A percentile compares a stretch with the other conserved stretches of the same genome.
phyloP scores from a whole-genome alignment of 2,797 vertebrate species.

The Pseudopleuronectes americanus region DNA sequence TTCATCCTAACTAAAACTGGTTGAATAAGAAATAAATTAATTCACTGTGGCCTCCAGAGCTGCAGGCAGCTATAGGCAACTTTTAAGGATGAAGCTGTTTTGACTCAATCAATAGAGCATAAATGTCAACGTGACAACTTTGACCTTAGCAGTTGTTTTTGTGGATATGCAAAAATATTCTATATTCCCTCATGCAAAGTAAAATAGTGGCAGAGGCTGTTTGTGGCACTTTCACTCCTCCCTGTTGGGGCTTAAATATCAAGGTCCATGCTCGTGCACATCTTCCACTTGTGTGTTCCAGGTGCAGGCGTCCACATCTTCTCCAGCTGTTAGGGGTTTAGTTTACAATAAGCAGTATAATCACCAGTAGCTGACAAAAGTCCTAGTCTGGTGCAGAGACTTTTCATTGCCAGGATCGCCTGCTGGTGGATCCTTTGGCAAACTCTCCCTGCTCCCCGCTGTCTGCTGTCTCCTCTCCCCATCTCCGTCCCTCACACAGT shows the following conservation, averaged over 20 bases:
- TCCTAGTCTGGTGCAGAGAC: conserved; percentile 37
- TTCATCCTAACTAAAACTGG: neutral
- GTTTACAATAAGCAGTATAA: conserved; percentile 31
- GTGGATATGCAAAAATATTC: neutral
- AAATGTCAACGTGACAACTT: conserved; percentile 28
- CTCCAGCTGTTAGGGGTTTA: conserved; percentile 49
- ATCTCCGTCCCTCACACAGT: conserved; percentile 38
- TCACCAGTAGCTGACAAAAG: conserved; percentile 37
- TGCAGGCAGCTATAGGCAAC: neutral
- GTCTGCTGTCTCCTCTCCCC: conserved; percentile 45
- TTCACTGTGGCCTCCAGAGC: neutral
- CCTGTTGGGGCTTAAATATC: no score
- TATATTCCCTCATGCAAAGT: no score
- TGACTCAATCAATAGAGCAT: conserved; percentile 8
- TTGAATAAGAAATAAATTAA: neutral
- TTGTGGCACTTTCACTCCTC: no score
- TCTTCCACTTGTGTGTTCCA: conserved; percentile 26
- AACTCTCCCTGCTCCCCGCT: conserved; percentile 52
- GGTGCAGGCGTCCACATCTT: conserved; percentile 41
- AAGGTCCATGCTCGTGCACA: conserved; percentile 7
- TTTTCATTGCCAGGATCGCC: conserved; percentile 48
- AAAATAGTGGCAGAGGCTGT: no score
- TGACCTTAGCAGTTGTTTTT: neutral
- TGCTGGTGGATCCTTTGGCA: conserved; percentile 68
- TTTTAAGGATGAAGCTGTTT: neutral